Conservation (phyloP, 2,113 vertebrate genomes). For the Carettochelys insculpta region DNA sequence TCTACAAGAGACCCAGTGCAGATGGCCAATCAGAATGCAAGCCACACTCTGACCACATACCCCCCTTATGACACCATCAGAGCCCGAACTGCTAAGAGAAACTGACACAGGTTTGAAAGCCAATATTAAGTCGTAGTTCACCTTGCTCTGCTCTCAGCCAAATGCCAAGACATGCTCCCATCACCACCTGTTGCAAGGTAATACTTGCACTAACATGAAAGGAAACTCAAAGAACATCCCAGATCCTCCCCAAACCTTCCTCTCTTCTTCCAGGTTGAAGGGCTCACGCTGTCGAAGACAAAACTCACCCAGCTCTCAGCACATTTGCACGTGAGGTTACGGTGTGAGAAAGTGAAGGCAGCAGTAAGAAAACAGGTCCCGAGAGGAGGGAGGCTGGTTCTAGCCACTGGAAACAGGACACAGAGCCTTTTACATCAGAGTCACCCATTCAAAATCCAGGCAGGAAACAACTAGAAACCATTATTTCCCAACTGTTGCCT, state of each 20-base stretch:
- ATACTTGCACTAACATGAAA: neutral
- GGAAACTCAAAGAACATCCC: neutral
- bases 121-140: neutral
- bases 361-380: accelerated
- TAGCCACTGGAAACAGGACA: accelerated
- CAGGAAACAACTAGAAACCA: too few relatives aligned
- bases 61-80: neutral
- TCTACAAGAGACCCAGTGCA: neutral
- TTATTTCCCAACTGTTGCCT: neutral
- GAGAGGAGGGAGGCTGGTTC: accelerated
- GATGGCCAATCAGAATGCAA: neutral
- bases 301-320: neutral
- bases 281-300: neutral
- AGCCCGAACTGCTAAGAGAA: neutral
- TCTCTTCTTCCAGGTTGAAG: neutral
- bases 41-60: neutral
- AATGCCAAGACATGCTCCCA: slow-evolving; percentile 10
- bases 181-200: neutral
- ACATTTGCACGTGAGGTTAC: neutral
- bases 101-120: neutral
- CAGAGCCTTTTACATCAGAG: neutral
- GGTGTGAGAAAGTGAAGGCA: neutral
- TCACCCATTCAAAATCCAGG: neutral
- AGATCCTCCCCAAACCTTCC: neutral
- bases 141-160: neutral